Evolutionary conservation across 92 coral and sea anemone genomes (phyloP), one percentile per base, ranked within the genome.

Genomic region (Umimayanthus kanabou): DNA sequence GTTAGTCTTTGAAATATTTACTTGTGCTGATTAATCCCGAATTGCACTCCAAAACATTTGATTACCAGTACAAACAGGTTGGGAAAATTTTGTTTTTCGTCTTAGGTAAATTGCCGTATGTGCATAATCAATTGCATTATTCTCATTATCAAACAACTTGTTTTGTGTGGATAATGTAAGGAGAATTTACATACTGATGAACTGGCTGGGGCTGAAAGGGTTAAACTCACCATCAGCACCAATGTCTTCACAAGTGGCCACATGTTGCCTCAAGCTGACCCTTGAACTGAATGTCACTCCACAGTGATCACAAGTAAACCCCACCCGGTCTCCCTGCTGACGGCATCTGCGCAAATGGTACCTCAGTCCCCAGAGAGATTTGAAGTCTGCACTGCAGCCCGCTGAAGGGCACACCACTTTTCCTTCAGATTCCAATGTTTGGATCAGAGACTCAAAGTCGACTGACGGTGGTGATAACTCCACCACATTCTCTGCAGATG

Each of bases 281-380:
- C 93, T 88, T 30, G 95, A 86, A 67, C 49, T 89, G 78, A 93
- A 94, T 1, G 65, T 37, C 71, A 57, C 78, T 42, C 78, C 75
- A 29, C 98, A 94, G 69, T 89, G 87, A 30, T 91, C 91, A 79
- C 98, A 94, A 28, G 92, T 91, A 76, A 94, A 94, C 73, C 85
- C 89, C 28, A 82, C 66, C 58, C 58, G 4, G 58, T 53, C 58
- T 29, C 71, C 92, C 1, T 76, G 72, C 70, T 92, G 94, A 40
- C 45, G 86, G n/a, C 91, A 84, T 28, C 87, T 92, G 39, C 89
- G 91, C 65, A 95, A 71, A 74, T 95, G 98, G 53, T 91, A 93
- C 42, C 92, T 94, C 61, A 95, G 80, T 5, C 98, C 96, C 94
- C 96, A 93, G 5, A 95, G 84, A 43, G 98, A 95, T 23, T 89